Evolutionary conservation across 64 coral and sea anemone genomes (phyloP).

Genomic region (Trachythela sp.): DNA sequence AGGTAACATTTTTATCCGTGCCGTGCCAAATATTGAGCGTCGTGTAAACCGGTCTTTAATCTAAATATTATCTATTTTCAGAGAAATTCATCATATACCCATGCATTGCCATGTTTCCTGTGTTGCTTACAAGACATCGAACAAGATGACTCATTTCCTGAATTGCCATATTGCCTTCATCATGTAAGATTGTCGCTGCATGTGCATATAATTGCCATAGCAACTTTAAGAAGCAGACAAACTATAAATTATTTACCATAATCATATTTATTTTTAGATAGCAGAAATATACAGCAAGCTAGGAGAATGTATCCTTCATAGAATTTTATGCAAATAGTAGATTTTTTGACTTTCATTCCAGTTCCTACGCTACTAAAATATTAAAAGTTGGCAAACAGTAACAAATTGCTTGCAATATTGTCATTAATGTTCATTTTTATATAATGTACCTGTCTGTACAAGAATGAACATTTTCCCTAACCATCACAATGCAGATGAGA

Average conservation of each 20-base stretch:
- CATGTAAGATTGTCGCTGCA: conserved; percentile 84
- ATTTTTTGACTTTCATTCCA: too few species aligned
- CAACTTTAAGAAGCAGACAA: neutral
- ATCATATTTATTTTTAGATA: conserved; percentile 62
- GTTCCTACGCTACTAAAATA: too few species aligned
- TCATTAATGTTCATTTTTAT: neutral
- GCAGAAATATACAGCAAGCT: conserved; percentile 81
- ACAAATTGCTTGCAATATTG: too few species aligned
- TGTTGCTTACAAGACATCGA: conserved; percentile 88
- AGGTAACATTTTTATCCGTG: too few species aligned
- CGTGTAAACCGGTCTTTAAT: too few species aligned
- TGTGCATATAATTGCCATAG: neutral
- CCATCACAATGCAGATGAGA: conserved; percentile 65
- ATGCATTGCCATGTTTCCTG: conserved; percentile 73
- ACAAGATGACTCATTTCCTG: conserved; percentile 64
- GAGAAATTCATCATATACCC: conserved; percentile 59
- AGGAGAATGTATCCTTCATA: conserved; percentile 84
- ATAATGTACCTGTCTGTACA: neutral
- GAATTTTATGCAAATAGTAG: neutral
- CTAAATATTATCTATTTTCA: neutral
- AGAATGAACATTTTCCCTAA: neutral
- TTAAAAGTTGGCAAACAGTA: too few species aligned
- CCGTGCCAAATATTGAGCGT: too few species aligned
- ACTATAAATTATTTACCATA: neutral
- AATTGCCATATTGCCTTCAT: conserved; percentile 83